Base-by-base conservation (phyloP, 2,888 invertebrate species). In the Meandrusa payeni region DNA sequence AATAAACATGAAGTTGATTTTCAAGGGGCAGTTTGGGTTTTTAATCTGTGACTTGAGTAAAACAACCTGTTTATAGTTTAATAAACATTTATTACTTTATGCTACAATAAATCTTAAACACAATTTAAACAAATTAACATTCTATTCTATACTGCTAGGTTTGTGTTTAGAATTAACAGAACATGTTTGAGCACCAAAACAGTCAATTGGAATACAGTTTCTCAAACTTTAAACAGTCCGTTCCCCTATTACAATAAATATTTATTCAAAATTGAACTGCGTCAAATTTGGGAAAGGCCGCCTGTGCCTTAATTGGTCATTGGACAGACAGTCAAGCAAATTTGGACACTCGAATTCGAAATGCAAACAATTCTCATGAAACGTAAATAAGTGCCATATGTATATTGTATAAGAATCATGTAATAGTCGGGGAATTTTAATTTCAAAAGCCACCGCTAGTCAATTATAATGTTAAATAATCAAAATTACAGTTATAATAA, bases 71-170 rank as follows among this genome's bases (percentile, higher is more conserved):
- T 20, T 2, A 9, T 19, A 9, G 11, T 20, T 5, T 19, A 19
- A 28, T 38, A 28, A 38, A 28, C 28, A 1, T 12, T 38, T 38
- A 7, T 20, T n/a, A n/a, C n/a, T 7, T 20, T 22, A 28, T 5
- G 7, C 7, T 38, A 38, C 28, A 28, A 27, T 38, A n/a, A n/a
- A 3, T 28, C 20, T 38, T 38, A 28, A 13, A 38, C 17, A 17
- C 3, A 19, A 23, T 19, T 13, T 19, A 11, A 32, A 19, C 12
- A 38, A 6, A 7, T 19, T 7, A 13, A 38, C 19, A 28, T 13
- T 20, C 11, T 27, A 17, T 37, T 20, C 4, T 6, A 10, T 17
- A 27, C 6, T 26, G 4, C 2, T 15, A 12, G 5, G 15, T 37
- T n/a, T 6, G n/a, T n/a, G n/a, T n/a, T 11, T 12, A 15, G 11